A percentile compares a stretch with the other conserved stretches of the same genome.
phyloP scores from a whole-genome alignment of 2,113 vertebrate species.

The Polypterus senegalus region DNA sequence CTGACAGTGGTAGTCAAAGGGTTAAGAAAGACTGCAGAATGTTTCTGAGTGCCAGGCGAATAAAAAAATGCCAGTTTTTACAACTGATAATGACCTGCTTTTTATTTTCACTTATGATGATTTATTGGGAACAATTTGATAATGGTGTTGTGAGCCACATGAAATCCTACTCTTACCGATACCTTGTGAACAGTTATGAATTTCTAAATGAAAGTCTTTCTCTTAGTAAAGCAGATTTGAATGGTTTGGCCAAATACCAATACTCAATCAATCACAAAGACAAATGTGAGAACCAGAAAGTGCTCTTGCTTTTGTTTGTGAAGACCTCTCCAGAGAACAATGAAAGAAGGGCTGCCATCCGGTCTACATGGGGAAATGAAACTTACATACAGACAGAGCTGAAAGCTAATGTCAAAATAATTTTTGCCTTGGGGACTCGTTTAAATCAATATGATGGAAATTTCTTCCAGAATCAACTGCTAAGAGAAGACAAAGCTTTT shows the following conservation, averaged over 20 bases:
- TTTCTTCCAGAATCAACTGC: constrained; percentile 42
- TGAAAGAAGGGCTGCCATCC: constrained; percentile 57
- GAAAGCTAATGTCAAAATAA: constrained; percentile 57
- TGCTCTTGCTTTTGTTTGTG: constrained; percentile 76
- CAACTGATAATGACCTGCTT: constrained; percentile 63
- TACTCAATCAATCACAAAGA: constrained; percentile 71
- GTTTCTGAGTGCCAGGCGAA: constrained; percentile 61
- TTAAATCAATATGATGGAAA: constrained; percentile 14
- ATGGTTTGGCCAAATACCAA: constrained; percentile 32
- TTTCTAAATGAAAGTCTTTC: constrained; percentile 68
- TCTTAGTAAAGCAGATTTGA: constrained; percentile 41
- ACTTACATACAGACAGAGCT: constrained; percentile 43
- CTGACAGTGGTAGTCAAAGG: constrained; percentile 19
- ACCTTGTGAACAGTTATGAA: constrained; percentile 72
- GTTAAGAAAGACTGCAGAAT: constrained; percentile 47
- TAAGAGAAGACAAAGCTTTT: constrained; percentile 50
- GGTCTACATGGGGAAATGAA: constrained; percentile 81
- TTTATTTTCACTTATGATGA: constrained; percentile 56
- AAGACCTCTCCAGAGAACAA: constrained; percentile 74
- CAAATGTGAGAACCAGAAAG: constrained; percentile 56
- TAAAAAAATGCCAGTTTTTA: constrained; percentile 63
- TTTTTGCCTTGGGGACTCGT: constrained; percentile 68
- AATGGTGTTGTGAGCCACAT: constrained; percentile 64
- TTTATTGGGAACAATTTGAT: constrained; percentile 64
- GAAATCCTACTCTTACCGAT: constrained; percentile 77